phyloP scores from a whole-genome alignment of 2,113 vertebrate genomes.

The Sciurus niger region DNA sequence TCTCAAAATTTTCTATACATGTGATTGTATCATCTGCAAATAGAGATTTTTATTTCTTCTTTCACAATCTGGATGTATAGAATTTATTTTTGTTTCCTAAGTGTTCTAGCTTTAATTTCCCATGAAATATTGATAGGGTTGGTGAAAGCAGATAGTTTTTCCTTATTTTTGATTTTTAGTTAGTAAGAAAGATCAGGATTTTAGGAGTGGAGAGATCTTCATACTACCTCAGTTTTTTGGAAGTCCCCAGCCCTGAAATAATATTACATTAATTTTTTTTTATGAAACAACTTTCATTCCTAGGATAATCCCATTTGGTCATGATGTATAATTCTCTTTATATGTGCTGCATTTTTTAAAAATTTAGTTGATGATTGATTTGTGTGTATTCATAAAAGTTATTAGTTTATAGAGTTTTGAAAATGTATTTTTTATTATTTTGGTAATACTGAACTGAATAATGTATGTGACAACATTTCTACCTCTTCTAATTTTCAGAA shows the following conservation, averaged over 20 bases:
- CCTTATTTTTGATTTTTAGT: background rate
- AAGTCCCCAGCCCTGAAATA: no score
- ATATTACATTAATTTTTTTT: background rate
- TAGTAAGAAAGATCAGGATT: background rate
- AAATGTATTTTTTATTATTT: background rate
- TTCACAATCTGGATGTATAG: background rate
- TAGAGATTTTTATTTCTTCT: background rate
- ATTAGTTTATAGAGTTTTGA: background rate
- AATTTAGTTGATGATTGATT: background rate
- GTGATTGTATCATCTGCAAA: background rate
- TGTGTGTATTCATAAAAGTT: background rate
- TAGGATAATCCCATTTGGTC: background rate
- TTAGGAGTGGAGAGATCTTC: no score
- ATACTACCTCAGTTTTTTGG: no score
- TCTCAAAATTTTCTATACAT: background rate
- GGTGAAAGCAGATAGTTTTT: background rate
- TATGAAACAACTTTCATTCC: background rate
- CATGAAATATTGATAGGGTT: background rate
- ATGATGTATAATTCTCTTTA: background rate
- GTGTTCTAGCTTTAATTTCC: background rate
- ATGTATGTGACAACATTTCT: background rate
- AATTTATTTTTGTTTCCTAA: background rate
- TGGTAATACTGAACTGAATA: background rate
- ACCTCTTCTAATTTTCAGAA: background rate
- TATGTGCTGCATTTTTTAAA: background rate